Evolutionary conservation across 2,888 invertebrate genomes (phyloP), one percentile per base, ranked within the genome.

Genomic region (Choristoneura rosaceana): DNA sequence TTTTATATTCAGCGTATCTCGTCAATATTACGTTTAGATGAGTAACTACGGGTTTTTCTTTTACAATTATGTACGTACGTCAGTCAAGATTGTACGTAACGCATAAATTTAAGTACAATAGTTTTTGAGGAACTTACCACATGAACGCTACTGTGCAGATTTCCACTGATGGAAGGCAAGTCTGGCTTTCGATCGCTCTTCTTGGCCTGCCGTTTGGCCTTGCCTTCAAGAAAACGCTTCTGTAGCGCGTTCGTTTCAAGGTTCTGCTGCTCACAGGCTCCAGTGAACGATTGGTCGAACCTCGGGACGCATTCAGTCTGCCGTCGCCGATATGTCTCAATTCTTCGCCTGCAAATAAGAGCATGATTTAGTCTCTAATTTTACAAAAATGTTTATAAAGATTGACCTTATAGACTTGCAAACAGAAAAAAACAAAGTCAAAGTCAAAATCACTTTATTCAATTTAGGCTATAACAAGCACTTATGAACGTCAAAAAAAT

Each of bases 151-250:
- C 96, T 96, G 84, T 96, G 96, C 82, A 96, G 91, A 81, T 94
- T 95, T 74, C 92, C 92, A 79, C 92, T 93, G 78, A 94, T 92
- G 75, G 91, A 87, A 43, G 91, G 94, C 80, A 92, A 82, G 81
- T 93, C 91, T 52, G 92, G 91, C 87, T 92, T 95, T 80, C 91
- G 92, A 76, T 91, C 94, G 86, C 96, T 97, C 94, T 97, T 97
- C 92, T 98, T 98, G 74, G 97, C 96, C 79, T 97, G 96, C 80
- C 97, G 95, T 91, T 98, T 98, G 79, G 97, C 96, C 90, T 98
- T 98, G 88, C 97, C 97, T 92, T 99, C 99, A 82, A 98, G 95
- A 91, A 97, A 98, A 77, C 98, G 96, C 91, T 98, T 98, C 89
- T 98, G 97, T 76, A 99, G 95, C 77, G 97, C 96, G 80, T 96